phyloP scores from a whole-genome alignment of 2,888 invertebrate species.

The Eucriotettix oculatus region DNA sequence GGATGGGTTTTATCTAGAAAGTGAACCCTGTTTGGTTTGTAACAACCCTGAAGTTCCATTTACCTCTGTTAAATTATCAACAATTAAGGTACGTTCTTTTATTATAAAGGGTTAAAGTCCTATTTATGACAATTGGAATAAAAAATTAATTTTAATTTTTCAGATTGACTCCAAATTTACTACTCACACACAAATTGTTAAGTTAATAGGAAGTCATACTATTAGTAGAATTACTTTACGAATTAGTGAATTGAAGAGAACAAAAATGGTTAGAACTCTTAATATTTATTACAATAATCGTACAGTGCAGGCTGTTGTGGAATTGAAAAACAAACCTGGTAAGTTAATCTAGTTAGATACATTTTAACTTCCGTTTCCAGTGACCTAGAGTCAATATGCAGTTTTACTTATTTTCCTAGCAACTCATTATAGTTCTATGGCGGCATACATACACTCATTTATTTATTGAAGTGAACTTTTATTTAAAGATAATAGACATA shows the following conservation, averaged over 20 bases:
- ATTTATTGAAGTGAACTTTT: not conserved
- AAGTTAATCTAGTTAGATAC: conserved; percentile 15
- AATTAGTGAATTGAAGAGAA: conserved; percentile 87
- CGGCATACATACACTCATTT: no score
- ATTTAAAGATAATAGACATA: no score
- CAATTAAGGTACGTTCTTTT: conserved; percentile 52
- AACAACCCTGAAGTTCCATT: conserved; percentile 93
- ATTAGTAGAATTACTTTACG: conserved; percentile 86
- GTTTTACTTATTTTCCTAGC: no score
- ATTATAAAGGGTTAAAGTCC: not conserved
- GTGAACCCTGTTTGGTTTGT: conserved; percentile 93
- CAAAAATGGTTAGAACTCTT: conserved; percentile 92
- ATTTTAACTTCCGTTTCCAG: not conserved
- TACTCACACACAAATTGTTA: conserved; percentile 93
- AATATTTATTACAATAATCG: conserved; percentile 95
- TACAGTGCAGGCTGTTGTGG: conserved; percentile 90
- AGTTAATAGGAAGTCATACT: conserved; percentile 86
- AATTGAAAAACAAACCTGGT: conserved; percentile 85
- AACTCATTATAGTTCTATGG: no score
- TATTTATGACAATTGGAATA: not conserved
- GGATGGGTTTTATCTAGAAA: conserved; percentile 91
- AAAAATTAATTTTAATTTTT: conserved; percentile 2
- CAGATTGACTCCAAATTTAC: conserved; percentile 91
- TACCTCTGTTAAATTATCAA: conserved; percentile 77
- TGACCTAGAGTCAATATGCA: no score